Evolutionary conservation across 2,797 vertebrate genomes (phyloP).

Genomic region (Helicolenus hilgendorfi): DNA sequence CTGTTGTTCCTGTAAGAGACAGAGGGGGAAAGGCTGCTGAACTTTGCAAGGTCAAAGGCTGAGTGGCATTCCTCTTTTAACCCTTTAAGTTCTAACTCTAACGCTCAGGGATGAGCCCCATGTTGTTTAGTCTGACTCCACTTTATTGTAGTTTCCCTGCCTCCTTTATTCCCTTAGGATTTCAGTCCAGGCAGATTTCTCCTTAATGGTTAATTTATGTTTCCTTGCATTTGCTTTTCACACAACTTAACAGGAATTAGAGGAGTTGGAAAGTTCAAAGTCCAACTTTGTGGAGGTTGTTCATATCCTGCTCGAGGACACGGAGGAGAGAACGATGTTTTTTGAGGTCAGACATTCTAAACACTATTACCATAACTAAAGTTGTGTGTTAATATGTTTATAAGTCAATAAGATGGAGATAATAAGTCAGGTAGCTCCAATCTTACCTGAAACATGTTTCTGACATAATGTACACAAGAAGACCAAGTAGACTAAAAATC

Average conservation of each 20-base stretch:
- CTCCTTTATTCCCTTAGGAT: neutral
- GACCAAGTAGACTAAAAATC: neutral
- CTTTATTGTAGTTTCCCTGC: neutral
- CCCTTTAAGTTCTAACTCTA: neutral
- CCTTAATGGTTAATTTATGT: too few relatives aligned
- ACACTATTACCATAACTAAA: neutral
- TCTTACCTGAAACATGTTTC: too few relatives aligned
- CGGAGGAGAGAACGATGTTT: neutral
- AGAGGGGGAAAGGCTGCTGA: neutral
- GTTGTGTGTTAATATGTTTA: neutral
- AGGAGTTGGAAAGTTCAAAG: constrained; percentile 33
- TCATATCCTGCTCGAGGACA: constrained; percentile 23
- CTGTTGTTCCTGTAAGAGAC: neutral
- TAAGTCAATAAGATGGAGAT: too few relatives aligned
- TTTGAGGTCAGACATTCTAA: neutral
- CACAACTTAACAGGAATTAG: constrained; percentile 11
- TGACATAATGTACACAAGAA: too few relatives aligned
- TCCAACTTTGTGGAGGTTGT: constrained; percentile 22
- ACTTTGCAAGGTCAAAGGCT: neutral
- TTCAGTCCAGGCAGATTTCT: neutral
- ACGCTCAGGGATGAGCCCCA: neutral
- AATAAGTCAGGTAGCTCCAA: too few relatives aligned
- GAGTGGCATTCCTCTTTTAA: constrained; percentile 14
- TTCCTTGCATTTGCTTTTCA: neutral
- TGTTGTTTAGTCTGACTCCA: constrained; percentile 26